A percentile compares a stretch with the other conserved stretches of the same genome.
phyloP scores from a whole-genome alignment of 2,888 invertebrate genomes.

The Acrocera orbiculus region DNA sequence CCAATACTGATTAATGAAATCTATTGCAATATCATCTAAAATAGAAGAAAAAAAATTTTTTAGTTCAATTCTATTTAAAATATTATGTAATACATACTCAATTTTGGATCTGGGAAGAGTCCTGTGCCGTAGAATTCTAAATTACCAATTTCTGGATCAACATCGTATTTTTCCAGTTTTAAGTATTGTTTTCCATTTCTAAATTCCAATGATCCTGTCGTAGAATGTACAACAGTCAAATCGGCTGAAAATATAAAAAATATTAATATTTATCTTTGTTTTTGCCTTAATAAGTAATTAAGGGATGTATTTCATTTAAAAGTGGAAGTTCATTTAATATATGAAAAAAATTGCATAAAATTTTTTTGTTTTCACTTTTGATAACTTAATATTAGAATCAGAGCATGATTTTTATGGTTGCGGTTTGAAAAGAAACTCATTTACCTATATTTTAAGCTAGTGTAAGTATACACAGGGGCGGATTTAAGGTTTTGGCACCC shows the following conservation, averaged over 20 bases:
- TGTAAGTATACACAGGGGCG: too few relatives aligned
- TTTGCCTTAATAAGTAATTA: too few relatives aligned
- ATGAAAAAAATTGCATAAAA: too few relatives aligned
- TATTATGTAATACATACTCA: constrained; percentile 39
- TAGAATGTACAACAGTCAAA: constrained; percentile 37
- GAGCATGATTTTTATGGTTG: too few relatives aligned
- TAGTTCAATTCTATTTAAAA: not conserved
- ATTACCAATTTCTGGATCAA: constrained; percentile 44
- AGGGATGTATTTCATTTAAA: too few relatives aligned
- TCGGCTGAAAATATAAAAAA: constrained; percentile 30
- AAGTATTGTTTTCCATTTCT: constrained; percentile 37
- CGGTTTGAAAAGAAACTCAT: too few relatives aligned
- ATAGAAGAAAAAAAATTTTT: not conserved
- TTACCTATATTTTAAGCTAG: too few relatives aligned
- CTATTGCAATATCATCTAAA: constrained; percentile 22
- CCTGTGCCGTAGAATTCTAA: constrained; percentile 43
- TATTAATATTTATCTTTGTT: constrained; percentile 1
- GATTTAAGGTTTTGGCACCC: too few relatives aligned
- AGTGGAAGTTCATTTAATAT: too few relatives aligned
- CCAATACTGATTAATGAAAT: constrained; percentile 41
- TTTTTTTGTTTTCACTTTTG: too few relatives aligned
- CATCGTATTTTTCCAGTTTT: constrained; percentile 39
- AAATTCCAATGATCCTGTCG: constrained; percentile 39
- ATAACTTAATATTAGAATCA: too few relatives aligned
- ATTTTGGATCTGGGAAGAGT: constrained; percentile 40